Conservation (phyloP, 2,797 vertebrate species). For the Allenopithecus nigroviridis region DNA sequence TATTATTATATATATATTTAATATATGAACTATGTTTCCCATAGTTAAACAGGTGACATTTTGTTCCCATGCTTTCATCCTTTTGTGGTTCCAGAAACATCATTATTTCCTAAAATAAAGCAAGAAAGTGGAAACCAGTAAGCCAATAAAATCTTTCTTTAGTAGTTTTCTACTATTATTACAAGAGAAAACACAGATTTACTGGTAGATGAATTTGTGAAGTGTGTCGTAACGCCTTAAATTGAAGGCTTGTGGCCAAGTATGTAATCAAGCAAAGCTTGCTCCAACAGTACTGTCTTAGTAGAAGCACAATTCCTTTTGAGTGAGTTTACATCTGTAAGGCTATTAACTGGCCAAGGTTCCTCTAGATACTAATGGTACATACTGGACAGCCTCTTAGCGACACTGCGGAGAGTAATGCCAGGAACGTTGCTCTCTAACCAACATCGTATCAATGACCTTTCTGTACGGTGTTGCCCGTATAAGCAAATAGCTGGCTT, state of each 20-base stretch:
- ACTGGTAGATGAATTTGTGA: slow-evolving; percentile 44
- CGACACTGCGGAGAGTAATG: background rate
- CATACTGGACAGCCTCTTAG: background rate
- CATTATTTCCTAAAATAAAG: slow-evolving; percentile 47
- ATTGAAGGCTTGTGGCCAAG: slow-evolving; percentile 25
- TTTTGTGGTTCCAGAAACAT: slow-evolving; percentile 37
- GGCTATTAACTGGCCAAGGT: background rate
- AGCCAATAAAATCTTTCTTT: slow-evolving; percentile 32
- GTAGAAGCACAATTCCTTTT: slow-evolving; percentile 1
- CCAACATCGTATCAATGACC: background rate
- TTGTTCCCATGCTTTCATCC: background rate
- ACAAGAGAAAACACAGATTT: slow-evolving; percentile 37
- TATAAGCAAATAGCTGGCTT: slow-evolving; percentile 12
- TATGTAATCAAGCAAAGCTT: slow-evolving; percentile 31
- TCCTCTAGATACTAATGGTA: slow-evolving; percentile 10
- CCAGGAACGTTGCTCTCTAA: background rate
- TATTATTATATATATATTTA: background rate
- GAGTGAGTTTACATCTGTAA: slow-evolving; percentile 34
- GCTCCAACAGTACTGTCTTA: background rate
- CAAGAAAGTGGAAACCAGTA: slow-evolving; percentile 23
- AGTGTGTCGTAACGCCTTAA: background rate
- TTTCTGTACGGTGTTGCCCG: background rate
- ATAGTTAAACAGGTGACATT: background rate
- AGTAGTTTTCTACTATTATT: slow-evolving; percentile 30
- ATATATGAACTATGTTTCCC: background rate